Conservation (phyloP, 1,140 invertebrate species). For the Daktulosphaira vitifoliae region DNA sequence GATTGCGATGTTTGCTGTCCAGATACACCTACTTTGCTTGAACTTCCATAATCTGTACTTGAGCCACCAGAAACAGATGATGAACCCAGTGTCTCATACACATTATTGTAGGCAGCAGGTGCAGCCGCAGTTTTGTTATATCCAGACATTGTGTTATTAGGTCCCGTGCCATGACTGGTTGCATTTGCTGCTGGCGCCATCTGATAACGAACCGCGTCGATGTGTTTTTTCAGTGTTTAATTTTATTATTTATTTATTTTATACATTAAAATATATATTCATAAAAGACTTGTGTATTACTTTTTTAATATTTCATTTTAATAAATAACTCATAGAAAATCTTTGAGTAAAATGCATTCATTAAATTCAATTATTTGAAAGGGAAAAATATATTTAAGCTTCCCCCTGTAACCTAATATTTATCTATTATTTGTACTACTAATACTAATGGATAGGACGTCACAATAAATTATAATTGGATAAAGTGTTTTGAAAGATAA, state of each 20-base stretch:
- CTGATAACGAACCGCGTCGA: slow-evolving; percentile 32
- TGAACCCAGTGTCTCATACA: slow-evolving; percentile 18
- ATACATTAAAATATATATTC: slow-evolving; percentile 22
- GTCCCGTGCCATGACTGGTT: slow-evolving; percentile 19
- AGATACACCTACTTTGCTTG: slow-evolving; percentile 26
- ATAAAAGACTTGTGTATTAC: slow-evolving; percentile 17
- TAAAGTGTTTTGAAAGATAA: slow-evolving; percentile 27
- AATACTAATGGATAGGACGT: slow-evolving; percentile 28
- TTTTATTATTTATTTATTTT: slow-evolving; percentile 30
- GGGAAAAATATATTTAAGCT: neutral
- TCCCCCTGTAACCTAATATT: slow-evolving; percentile 18
- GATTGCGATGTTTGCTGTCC: slow-evolving; percentile 22
- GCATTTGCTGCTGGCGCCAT: slow-evolving; percentile 30
- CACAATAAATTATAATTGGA: slow-evolving; percentile 29
- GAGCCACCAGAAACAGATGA: slow-evolving; percentile 27
- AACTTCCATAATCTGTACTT: slow-evolving; percentile 23
- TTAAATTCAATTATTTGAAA: slow-evolving; percentile 1
- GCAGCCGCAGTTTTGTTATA: slow-evolving; percentile 24
- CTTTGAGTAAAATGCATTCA: slow-evolving; percentile 3
- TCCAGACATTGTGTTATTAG: slow-evolving; percentile 19
- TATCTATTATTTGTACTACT: slow-evolving; percentile 5
- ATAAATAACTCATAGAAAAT: slow-evolving; percentile 7
- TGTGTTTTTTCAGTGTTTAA: slow-evolving; percentile 30
- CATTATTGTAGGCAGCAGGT: slow-evolving; percentile 20
- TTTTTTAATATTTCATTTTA: slow-evolving; percentile 15